A percentile compares a stretch with the other conserved stretches of the same genome.
phyloP scores from a whole-genome alignment of 2,113 vertebrate genomes.

The Plotosus lineatus region DNA sequence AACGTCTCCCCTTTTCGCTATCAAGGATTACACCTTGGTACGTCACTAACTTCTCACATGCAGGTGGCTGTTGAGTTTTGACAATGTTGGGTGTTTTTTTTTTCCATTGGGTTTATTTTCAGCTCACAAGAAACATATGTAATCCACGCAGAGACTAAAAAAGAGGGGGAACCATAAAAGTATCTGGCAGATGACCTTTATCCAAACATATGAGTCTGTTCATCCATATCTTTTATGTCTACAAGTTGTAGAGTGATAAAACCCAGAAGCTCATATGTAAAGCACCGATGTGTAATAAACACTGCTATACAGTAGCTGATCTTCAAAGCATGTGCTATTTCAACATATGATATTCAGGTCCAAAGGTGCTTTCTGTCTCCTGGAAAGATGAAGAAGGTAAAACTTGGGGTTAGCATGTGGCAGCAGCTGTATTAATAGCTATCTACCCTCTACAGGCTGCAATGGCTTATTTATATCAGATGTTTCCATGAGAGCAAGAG shows the following conservation, averaged over 20 bases:
- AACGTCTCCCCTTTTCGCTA: conserved; percentile 39
- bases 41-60: conserved; percentile 10
- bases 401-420: conserved; percentile 48
- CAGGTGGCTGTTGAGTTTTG: conserved; percentile 30
- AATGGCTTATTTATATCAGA: conserved; percentile 73
- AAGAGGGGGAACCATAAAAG: conserved; percentile 29
- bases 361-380: conserved; percentile 58
- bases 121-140: conserved; percentile 11
- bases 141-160: conserved; percentile 7
- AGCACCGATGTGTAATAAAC: conserved; percentile 61
- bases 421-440: conserved; percentile 68
- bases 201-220: conserved; percentile 54
- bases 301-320: conserved; percentile 71
- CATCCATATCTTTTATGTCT: conserved; percentile 59
- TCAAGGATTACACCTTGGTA: conserved; percentile 32
- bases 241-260: conserved; percentile 58
- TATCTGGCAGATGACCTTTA: conserved; percentile 48
- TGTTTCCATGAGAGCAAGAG: conserved; percentile 66
- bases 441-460: conserved; percentile 72
- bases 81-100: conserved; percentile 7
- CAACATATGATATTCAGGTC: conserved; percentile 70
- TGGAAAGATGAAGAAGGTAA: conserved; percentile 58
- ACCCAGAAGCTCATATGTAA: conserved; percentile 64
- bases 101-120: conserved; percentile 31
- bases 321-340: conserved; percentile 68